A percentile compares a stretch with the other conserved stretches of the same genome.
These are phyloP conservation scores for Zaprionus ghesquierei DNA, from an alignment of 1,140 invertebrate genomes.

Conservation along the genomic window DNA sequence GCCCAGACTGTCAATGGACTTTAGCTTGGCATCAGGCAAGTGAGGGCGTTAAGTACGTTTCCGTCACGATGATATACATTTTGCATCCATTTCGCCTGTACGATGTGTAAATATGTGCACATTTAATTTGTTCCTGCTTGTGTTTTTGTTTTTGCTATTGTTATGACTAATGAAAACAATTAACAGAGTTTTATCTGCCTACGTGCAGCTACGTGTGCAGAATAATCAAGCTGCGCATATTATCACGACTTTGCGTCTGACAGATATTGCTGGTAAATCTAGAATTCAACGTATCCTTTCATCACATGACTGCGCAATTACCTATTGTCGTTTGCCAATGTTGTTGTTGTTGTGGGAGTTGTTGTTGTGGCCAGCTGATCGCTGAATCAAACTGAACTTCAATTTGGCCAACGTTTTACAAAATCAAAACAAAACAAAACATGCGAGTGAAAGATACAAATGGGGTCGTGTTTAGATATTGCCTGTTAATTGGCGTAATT, in stretches of 20 bases:
- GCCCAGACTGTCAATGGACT: conserved; percentile 13
- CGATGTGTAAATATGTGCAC: conserved; percentile 29
- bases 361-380: not conserved
- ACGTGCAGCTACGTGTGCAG: conserved; percentile 46
- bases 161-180: conserved; percentile 71
- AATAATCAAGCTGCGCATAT: conserved; percentile 31
- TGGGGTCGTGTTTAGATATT: conserved; percentile 50
- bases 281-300: conserved; percentile 14
- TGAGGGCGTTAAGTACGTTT: not conserved
- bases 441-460: conserved; percentile 27
- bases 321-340: not conserved
- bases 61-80: conserved; percentile 28
- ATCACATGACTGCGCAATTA: conserved; percentile 9
- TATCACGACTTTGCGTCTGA: conserved; percentile 24
- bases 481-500: conserved; percentile 65
- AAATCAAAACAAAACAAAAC: conserved; percentile 20
- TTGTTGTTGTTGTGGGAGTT: not conserved
- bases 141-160: not conserved
- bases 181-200: conserved; percentile 62
- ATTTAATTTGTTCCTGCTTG: conserved; percentile 14
- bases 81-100: not conserved
- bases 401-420: conserved; percentile 24
- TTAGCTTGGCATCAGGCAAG: not conserved
- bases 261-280: conserved; percentile 30
- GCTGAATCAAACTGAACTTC: not conserved